Conservation (phyloP, 2,888 invertebrate genomes). For the Dioctria rufipes region DNA sequence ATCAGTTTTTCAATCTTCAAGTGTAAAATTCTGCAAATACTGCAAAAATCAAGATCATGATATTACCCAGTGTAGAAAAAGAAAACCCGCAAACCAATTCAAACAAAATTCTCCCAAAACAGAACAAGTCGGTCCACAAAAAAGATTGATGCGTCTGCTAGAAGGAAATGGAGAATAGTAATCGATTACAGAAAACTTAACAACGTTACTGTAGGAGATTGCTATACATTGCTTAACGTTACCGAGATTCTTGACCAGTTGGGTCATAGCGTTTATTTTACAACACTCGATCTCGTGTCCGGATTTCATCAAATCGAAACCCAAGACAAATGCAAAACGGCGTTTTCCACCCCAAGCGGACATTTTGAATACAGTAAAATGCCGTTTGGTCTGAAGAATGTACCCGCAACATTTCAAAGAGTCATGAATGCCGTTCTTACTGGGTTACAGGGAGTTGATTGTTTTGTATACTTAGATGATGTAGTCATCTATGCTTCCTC, state of each 20-base stretch:
- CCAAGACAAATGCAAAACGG: neutral
- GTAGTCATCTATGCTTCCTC: too few species aligned
- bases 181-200: slow-evolving; percentile 12
- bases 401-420: too few species aligned
- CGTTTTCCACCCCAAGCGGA: neutral
- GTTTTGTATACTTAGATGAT: neutral
- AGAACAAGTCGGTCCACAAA: too few species aligned
- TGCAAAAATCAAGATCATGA: too few species aligned
- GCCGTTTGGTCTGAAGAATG: too few species aligned
- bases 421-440: too few species aligned
- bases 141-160: neutral
- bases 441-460: slow-evolving; percentile 25
- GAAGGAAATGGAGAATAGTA: slow-evolving; percentile 15
- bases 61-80: too few species aligned
- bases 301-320: slow-evolving; percentile 10
- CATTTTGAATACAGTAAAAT: too few species aligned
- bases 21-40: too few species aligned
- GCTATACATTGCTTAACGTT: neutral
- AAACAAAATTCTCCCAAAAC: too few species aligned
- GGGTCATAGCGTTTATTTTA: neutral
- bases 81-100: too few species aligned
- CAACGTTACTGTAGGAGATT: neutral
- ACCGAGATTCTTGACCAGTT: neutral
- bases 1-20: too few species aligned
- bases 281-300: neutral